These are phyloP conservation scores for Sorex fumeus DNA, from an alignment of 2,113 vertebrate species.

Conservation along the genomic window DNA sequence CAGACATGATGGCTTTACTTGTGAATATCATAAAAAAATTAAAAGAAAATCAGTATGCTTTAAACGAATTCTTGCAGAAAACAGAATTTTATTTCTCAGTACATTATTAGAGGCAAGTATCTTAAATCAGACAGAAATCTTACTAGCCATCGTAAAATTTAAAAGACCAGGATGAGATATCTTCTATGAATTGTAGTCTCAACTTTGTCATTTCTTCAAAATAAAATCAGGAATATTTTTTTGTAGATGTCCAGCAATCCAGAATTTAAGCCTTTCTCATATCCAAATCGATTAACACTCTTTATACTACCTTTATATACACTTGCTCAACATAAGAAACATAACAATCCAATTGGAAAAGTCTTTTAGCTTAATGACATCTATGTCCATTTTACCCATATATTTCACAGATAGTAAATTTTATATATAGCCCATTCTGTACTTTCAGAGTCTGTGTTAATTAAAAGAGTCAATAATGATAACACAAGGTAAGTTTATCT, in stretches of 20 bases:
- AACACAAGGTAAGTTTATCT: neutral
- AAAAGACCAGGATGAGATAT: neutral
- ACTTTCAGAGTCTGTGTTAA: neutral
- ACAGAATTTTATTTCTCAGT: too few relatives aligned
- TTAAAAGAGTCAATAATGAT: neutral
- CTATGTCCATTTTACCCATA: neutral
- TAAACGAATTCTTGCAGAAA: too few relatives aligned
- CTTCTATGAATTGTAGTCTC: neutral
- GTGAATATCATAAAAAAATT: too few relatives aligned
- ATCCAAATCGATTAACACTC: neutral
- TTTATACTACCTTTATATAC: neutral
- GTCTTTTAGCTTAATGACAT: neutral
- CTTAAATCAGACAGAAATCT: too few relatives aligned
- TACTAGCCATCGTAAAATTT: neutral
- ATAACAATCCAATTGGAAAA: neutral
- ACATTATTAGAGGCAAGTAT: too few relatives aligned
- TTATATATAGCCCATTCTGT: neutral
- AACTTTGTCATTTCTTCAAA: neutral
- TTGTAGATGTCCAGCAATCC: neutral
- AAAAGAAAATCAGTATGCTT: too few relatives aligned
- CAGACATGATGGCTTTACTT: too few relatives aligned
- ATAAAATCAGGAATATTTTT: neutral
- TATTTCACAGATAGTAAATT: neutral
- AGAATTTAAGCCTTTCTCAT: neutral
- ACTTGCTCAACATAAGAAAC: neutral